Evolutionary conservation across 35 echinoderm and acorn worm species (phyloP), one percentile per base, ranked within the genome.

Genomic region (Lytechinus variegatus): DNA sequence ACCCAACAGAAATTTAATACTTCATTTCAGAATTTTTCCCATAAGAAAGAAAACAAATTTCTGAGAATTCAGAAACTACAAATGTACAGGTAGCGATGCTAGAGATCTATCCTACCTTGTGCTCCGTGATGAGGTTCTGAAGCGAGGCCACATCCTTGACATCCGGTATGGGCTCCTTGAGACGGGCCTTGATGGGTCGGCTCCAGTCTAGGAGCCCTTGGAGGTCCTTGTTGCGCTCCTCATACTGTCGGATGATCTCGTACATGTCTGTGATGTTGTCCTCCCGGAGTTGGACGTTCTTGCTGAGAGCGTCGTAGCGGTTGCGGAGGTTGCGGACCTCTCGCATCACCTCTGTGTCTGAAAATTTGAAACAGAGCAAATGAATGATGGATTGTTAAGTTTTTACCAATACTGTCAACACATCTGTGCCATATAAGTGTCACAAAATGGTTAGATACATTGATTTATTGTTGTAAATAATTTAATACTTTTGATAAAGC

Each of bases 281-380:
- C 57, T 96, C 97, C 13, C 98, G 96, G 1, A 96, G 96, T 33
- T 66, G 95, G 54, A 99, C 94, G 71, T 96, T 96, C 94, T 97
- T 96, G 97, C 94, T 92, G 24, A 99, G 98, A 56, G 96, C 94
- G 12, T 99, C 95, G 95, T 99, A 99, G 86, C 94, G 97, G 87
- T 96, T 97, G 51, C 96, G 96, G 9, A 97, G 89, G 21, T 87
- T 97, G 54, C 97, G 97, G 54, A 96, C 97, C 57, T 99, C 98
- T 27, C 96, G 96, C 98, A 99, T 99, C 86, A 97, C 94, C 27
- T 99, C 98, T 16, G 98, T 96, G 72, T 99, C 98, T 99, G 87
- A 56, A 66, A n/a, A 61, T 19, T 24, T 7, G 27, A 96, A 89
- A 91, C 28, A 27, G 3, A 27, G 21, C 52, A 51, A 95, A 10